Conservation (phyloP, 2,888 invertebrate species). For the Drosophila anomalata region DNA sequence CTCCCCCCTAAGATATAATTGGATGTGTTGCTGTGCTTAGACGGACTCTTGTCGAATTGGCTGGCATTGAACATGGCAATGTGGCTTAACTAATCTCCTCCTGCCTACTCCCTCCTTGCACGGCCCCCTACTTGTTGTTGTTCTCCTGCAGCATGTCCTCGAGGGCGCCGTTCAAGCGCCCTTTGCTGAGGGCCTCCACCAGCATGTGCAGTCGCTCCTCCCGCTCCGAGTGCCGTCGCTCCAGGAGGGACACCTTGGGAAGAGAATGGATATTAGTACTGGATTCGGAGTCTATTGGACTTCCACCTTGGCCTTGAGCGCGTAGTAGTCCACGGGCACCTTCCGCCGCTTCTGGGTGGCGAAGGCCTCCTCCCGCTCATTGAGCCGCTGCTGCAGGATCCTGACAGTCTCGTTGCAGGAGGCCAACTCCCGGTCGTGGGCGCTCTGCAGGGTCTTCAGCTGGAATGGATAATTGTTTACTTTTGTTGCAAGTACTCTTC, state of each 20-base stretch:
- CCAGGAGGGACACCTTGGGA: constrained; percentile 83
- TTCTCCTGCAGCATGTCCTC: constrained; percentile 82
- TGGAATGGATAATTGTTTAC: constrained; percentile 74
- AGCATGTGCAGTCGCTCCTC: constrained; percentile 84
- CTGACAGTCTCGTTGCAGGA: constrained; percentile 83
- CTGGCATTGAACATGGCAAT: constrained; percentile 38
- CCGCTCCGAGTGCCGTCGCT: constrained; percentile 83
- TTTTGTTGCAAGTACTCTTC: no score
- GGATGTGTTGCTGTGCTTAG: constrained; percentile 34
- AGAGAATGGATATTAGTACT: background rate
- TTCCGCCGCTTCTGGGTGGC: constrained; percentile 83
- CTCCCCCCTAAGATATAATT: background rate
- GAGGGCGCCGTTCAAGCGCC: constrained; percentile 82
- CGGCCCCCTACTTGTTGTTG: constrained; percentile 77
- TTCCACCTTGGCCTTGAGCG: constrained; percentile 84
- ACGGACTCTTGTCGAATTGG: constrained; percentile 38
- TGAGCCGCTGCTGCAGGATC: constrained; percentile 82
- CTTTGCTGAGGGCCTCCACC: constrained; percentile 84
- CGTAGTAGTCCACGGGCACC: constrained; percentile 84
- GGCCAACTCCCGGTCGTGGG: constrained; percentile 88
- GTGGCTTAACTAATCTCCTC: constrained; percentile 28
- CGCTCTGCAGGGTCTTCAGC: constrained; percentile 90
- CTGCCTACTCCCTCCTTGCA: background rate
- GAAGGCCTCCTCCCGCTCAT: constrained; percentile 83
- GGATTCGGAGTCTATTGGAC: background rate